Percentiles rank a stretch among this genome's conserved stretches.
Evolutionary conservation across 2,113 vertebrate genomes (phyloP).

Genomic region (Gadus chalcogrammus): DNA sequence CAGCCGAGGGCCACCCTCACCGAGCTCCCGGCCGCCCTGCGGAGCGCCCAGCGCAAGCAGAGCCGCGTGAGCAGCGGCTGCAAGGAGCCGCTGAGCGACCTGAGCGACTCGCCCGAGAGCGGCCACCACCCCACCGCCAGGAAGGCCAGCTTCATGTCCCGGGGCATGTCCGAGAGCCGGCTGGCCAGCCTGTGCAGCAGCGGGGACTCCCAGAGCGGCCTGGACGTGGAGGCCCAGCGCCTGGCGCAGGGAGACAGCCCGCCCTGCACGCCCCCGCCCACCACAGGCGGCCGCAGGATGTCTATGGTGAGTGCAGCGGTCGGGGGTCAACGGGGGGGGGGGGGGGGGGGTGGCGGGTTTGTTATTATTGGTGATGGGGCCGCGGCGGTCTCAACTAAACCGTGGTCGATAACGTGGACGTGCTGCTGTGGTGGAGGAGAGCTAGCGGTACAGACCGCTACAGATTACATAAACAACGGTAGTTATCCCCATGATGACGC

Average conservation of each 20-base stretch:
- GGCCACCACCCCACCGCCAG: conserved; percentile 66
- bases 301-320: conserved; percentile 83
- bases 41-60: conserved; percentile 63
- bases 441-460: too few relatives aligned
- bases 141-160: conserved; percentile 83
- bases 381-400: too few relatives aligned
- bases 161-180: conserved; percentile 75
- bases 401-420: too few relatives aligned
- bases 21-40: conserved; percentile 64
- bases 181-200: conserved; percentile 71
- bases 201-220: conserved; percentile 61
- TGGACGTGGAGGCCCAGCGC: conserved; percentile 62
- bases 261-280: conserved; percentile 69
- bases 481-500: too few relatives aligned
- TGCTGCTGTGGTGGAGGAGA: too few relatives aligned
- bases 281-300: conserved; percentile 74
- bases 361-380: too few relatives aligned
- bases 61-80: conserved; percentile 69
- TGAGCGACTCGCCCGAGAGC: conserved; percentile 74
- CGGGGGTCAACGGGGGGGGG: too few relatives aligned
- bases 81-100: conserved; percentile 74
- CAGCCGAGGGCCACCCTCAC: conserved; percentile 56
- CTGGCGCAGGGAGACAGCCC: conserved; percentile 68
- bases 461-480: too few relatives aligned
- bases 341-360: too few relatives aligned